These are phyloP conservation scores for Drosophila sulfurigaster DNA, from an alignment of 1,140 invertebrate species.

Conservation along the genomic window DNA sequence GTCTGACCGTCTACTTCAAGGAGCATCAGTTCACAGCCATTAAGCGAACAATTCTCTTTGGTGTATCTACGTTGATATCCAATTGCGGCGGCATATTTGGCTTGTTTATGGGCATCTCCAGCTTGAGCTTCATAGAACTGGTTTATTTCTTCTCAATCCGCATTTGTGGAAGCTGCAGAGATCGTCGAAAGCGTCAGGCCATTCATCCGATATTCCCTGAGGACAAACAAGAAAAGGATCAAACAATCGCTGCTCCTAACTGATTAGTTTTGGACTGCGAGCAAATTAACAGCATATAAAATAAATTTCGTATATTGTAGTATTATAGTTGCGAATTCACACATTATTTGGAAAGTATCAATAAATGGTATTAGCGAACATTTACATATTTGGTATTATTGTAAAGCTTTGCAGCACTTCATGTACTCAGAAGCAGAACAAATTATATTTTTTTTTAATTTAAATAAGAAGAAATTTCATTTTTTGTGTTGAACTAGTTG, in stretches of 20 bases:
- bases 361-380: too few species aligned
- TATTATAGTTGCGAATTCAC: too few species aligned
- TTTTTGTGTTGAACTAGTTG: too few species aligned
- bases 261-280: not conserved
- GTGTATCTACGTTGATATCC: constrained; percentile 88
- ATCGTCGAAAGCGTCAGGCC: constrained; percentile 67
- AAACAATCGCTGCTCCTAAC: constrained; percentile 9
- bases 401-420: too few species aligned
- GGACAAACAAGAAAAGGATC: constrained; percentile 32
- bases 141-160: constrained; percentile 85
- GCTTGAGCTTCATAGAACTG: constrained; percentile 86
- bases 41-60: constrained; percentile 87
- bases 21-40: constrained; percentile 89
- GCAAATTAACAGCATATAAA: too few species aligned
- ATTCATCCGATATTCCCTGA: constrained; percentile 45
- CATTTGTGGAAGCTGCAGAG: constrained; percentile 74
- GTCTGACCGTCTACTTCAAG: constrained; percentile 87
- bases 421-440: too few species aligned
- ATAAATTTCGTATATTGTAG: too few species aligned
- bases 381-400: too few species aligned
- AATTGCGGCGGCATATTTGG: constrained; percentile 89
- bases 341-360: too few species aligned
- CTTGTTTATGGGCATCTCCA: constrained; percentile 87
- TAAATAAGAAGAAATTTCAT: too few species aligned
- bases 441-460: too few species aligned